phyloP scores from a whole-genome alignment of 2,113 vertebrate genomes.

The Fulica atra region DNA sequence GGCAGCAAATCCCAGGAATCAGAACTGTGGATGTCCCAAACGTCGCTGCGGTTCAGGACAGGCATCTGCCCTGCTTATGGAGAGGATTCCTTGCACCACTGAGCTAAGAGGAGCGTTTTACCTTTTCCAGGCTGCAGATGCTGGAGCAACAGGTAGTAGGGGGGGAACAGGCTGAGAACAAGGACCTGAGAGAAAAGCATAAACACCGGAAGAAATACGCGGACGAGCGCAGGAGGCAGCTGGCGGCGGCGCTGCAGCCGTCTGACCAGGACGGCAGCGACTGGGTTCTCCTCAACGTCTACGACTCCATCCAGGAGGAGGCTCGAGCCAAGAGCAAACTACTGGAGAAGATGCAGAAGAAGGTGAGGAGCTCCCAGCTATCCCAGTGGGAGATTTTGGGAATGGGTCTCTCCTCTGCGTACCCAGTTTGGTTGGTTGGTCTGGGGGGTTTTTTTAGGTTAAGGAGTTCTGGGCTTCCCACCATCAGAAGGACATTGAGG shows the following conservation, averaged over 20 bases:
- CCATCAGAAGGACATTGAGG: no score
- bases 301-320: conserved; percentile 90
- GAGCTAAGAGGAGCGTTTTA: neutral
- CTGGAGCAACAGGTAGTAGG: conserved; percentile 86
- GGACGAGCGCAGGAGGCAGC: conserved; percentile 81
- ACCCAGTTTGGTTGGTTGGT: no score
- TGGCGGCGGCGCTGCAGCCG: conserved; percentile 78
- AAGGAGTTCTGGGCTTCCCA: no score
- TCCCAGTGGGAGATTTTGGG: neutral
- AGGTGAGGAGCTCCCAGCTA: conserved; percentile 69
- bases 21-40: neutral
- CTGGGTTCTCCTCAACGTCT: conserved; percentile 80
- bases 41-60: accelerated
- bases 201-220: conserved; percentile 75
- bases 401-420: neutral
- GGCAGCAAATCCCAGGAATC: neutral
- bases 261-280: conserved; percentile 78
- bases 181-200: conserved; percentile 83
- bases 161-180: conserved; percentile 87
- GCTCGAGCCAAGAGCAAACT: conserved; percentile 82
- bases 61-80: accelerated
- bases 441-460: no score
- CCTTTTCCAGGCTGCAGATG: conserved; percentile 81
- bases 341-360: conserved; percentile 84
- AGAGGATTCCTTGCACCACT: accelerated